Evolutionary conservation across 2,888 invertebrate species (phyloP).

Genomic region (Phaonia tiefii): DNA sequence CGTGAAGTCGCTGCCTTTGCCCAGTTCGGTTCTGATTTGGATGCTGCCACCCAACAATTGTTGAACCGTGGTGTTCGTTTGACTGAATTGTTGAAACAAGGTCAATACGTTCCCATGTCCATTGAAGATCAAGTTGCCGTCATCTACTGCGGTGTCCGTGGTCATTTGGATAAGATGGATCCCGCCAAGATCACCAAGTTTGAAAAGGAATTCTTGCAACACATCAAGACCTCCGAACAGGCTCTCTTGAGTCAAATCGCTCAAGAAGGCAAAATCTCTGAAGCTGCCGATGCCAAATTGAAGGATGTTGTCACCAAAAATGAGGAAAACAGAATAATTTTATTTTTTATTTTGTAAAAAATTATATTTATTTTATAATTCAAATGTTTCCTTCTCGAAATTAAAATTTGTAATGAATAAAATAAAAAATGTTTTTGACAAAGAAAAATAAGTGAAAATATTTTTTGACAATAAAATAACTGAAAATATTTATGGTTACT

Average conservation of each 20-base stretch:
- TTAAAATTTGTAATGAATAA: no score
- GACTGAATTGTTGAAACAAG: conserved; percentile 99
- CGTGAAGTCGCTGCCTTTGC: conserved; percentile 99
- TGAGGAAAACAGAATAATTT: no score
- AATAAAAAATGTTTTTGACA: no score
- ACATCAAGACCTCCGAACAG: conserved; percentile 89
- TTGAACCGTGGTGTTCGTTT: conserved; percentile 98
- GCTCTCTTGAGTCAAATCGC: conserved; percentile 92
- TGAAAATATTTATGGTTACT: no score
- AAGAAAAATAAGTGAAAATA: no score
- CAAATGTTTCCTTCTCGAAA: no score
- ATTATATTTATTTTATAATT: no score
- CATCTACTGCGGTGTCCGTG: conserved; percentile 99
- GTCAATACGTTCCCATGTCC: conserved; percentile 99
- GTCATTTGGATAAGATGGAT: conserved; percentile 99
- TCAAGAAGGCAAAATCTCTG: conserved; percentile 96
- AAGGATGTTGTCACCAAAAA: conserved; percentile 95
- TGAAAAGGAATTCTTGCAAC: conserved; percentile 94
- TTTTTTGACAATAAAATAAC: no score
- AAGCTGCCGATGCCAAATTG: conserved; percentile 92
- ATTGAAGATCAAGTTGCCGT: conserved; percentile 99
- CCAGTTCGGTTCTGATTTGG: conserved; percentile 99
- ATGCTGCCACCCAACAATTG: conserved; percentile 98
- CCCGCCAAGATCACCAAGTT: conserved; percentile 98
- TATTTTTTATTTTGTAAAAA: no score